Conservation (phyloP, 1,140 invertebrate species). For the Myzus persicae region DNA sequence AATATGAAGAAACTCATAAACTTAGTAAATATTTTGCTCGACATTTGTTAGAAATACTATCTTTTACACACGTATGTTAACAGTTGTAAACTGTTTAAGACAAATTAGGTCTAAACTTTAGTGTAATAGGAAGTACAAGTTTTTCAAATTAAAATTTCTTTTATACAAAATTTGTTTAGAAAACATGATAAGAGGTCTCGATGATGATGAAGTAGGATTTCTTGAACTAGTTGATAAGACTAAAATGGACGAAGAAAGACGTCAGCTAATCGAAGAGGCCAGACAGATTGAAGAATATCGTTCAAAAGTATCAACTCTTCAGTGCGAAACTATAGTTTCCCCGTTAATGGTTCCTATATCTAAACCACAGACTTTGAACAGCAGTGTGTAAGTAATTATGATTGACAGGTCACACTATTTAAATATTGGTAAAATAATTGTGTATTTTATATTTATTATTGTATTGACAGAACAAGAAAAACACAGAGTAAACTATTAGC, state of each 20-base stretch:
- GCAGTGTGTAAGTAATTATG: conserved; percentile 63
- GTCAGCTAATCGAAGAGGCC: conserved; percentile 81
- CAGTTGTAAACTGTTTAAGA: neutral
- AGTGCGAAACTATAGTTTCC: conserved; percentile 74
- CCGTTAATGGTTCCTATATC: neutral
- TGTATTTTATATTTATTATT: conserved; percentile 51
- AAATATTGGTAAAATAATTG: conserved; percentile 7
- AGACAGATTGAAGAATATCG: conserved; percentile 84
- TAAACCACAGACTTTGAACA: conserved; percentile 61
- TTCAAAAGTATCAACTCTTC: conserved; percentile 77
- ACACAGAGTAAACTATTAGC: conserved; percentile 71
- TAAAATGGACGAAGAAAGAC: conserved; percentile 83
- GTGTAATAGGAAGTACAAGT: neutral
- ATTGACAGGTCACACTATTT: neutral
- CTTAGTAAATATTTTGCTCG: conserved; percentile 74
- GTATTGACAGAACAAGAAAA: conserved; percentile 63
- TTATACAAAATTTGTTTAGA: conserved; percentile 69
- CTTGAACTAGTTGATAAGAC: conserved; percentile 86
- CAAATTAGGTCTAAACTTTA: neutral
- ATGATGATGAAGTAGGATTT: conserved; percentile 95
- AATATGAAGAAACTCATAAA: conserved; percentile 94
- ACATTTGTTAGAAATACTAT: neutral
- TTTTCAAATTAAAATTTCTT: conserved; percentile 20
- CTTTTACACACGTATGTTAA: neutral
- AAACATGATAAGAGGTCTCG: conserved; percentile 92